Evolutionary conservation across 2,113 vertebrate genomes (phyloP).

Genomic region (Albula glossodonta): DNA sequence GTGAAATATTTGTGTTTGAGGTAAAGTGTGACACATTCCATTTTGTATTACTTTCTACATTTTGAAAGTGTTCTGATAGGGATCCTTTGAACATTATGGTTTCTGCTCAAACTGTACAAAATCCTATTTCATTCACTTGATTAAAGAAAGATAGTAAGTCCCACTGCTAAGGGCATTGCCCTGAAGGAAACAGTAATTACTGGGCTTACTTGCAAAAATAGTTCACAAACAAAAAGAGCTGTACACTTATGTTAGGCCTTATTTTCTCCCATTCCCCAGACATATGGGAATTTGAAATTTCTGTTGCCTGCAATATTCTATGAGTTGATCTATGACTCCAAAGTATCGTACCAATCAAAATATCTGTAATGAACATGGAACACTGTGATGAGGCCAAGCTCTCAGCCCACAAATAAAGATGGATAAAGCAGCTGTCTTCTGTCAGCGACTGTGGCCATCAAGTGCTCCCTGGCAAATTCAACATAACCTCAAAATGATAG

Average conservation of each 20-base stretch:
- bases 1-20: neutral
- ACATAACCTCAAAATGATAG: neutral
- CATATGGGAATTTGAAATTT: too few relatives aligned
- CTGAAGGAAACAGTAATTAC: neutral
- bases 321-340: neutral
- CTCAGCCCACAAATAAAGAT: neutral
- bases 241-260: neutral
- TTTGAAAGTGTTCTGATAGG: neutral
- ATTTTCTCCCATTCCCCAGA: neutral
- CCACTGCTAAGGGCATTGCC: neutral
- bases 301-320: neutral
- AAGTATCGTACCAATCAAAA: neutral
- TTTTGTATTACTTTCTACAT: neutral
- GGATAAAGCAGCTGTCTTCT: neutral
- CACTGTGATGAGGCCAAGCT: neutral
- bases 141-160: neutral
- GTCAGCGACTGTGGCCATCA: neutral
- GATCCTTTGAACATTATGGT: neutral
- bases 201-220: neutral
- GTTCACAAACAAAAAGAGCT: neutral
- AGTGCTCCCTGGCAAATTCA: neutral
- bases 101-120: neutral
- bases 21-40: neutral
- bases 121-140: neutral
- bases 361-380: neutral